phyloP scores from a whole-genome alignment of 2,113 vertebrate genomes.

The Pseudonaja textilis region DNA sequence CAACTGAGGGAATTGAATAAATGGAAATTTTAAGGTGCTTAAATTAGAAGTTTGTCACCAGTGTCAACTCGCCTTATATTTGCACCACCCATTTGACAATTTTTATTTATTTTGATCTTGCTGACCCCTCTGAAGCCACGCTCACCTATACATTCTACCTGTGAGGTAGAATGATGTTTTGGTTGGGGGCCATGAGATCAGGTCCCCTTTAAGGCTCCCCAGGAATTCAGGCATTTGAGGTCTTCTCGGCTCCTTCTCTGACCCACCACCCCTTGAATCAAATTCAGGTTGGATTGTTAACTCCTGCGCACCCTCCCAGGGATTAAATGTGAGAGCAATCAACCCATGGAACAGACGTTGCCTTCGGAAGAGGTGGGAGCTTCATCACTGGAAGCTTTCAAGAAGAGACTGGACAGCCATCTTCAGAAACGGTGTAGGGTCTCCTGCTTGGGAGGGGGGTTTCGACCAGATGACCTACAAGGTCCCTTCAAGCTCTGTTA shows the following conservation, averaged over 20 bases:
- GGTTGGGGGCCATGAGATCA: not conserved
- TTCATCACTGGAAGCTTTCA: too few relatives aligned
- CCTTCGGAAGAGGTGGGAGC: too few relatives aligned
- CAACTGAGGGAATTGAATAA: conserved; percentile 64
- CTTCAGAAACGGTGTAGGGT: too few relatives aligned
- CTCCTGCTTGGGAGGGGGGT: too few relatives aligned
- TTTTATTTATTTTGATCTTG: not conserved
- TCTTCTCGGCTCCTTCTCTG: not conserved
- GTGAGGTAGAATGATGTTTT: not conserved
- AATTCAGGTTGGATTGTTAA: not conserved
- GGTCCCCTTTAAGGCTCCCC: not conserved
- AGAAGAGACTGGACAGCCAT: too few relatives aligned
- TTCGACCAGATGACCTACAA: too few relatives aligned
- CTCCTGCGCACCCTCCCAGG: not conserved
- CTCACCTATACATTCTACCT: too few relatives aligned
- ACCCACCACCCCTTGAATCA: not conserved
- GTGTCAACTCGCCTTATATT: conserved; percentile 45
- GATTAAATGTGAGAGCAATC: not conserved
- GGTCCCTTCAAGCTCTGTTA: too few relatives aligned
- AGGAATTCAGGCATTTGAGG: not conserved
- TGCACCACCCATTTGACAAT: conserved; percentile 28
- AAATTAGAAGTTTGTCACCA: conserved; percentile 59
- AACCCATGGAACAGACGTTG: too few relatives aligned
- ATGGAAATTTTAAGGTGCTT: conserved; percentile 68
- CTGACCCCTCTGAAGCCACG: not conserved